phyloP scores from a whole-genome alignment of 2,113 vertebrate species.

The Lasiurus borealis region DNA sequence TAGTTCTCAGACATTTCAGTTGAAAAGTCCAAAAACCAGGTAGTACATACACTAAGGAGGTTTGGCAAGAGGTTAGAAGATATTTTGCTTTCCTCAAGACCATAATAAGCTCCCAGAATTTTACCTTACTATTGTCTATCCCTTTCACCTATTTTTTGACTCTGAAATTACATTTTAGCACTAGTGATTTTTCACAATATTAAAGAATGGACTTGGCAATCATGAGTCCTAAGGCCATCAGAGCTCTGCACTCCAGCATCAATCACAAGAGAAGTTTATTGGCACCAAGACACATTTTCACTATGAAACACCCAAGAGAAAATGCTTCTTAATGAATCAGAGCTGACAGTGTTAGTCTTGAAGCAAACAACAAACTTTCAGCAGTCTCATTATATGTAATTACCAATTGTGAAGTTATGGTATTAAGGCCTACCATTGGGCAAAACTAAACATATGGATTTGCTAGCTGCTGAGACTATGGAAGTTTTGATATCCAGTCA shows the following conservation, averaged over 20 bases:
- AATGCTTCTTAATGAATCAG: constrained; percentile 71
- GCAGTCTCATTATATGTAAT: constrained; percentile 17
- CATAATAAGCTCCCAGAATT: neutral
- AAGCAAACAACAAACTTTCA: constrained; percentile 54
- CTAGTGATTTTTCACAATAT: constrained; percentile 7
- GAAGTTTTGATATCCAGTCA: neutral
- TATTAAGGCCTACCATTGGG: neutral
- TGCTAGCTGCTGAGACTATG: neutral
- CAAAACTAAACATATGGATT: neutral
- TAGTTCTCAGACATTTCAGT: neutral
- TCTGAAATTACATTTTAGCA: constrained; percentile 39
- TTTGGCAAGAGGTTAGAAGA: neutral
- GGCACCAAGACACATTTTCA: constrained; percentile 60
- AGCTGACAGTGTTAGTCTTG: constrained; percentile 53
- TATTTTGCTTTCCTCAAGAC: neutral
- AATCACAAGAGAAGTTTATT: constrained; percentile 61
- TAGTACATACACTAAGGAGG: neutral
- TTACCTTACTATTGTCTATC: neutral
- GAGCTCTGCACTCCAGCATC: neutral
- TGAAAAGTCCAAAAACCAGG: neutral
- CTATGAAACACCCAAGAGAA: constrained; percentile 60
- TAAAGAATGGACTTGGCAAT: neutral
- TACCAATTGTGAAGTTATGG: neutral
- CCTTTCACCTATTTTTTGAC: neutral
- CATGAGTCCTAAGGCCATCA: neutral